A percentile compares a stretch with the other conserved stretches of the same genome.
Evolutionary conservation across 2,113 vertebrate species (phyloP).

Genomic region (Catharus bicknelli): DNA sequence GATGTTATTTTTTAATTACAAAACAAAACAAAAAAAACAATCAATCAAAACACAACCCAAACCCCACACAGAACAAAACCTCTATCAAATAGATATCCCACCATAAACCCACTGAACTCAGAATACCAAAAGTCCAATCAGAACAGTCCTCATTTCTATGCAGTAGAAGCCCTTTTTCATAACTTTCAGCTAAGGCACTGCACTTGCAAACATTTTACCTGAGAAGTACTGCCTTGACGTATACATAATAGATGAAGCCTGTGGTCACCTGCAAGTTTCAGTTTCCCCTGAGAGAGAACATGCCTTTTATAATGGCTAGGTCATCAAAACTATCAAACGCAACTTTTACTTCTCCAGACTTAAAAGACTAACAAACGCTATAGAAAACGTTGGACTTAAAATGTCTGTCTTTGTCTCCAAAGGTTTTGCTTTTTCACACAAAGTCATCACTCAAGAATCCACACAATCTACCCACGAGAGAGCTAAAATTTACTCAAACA

Average conservation of each 20-base stretch:
- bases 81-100: background rate
- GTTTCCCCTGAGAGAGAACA: fast-evolving
- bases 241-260: background rate
- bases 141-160: background rate
- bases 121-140: background rate
- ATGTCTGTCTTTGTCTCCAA: background rate
- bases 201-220: background rate
- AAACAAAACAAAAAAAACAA: background rate
- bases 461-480: fast-evolving
- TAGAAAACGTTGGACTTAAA: background rate
- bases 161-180: background rate
- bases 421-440: background rate
- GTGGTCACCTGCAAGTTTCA: background rate
- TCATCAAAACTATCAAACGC: background rate
- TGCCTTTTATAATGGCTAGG: background rate
- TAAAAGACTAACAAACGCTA: background rate
- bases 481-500: background rate
- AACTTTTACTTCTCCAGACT: background rate
- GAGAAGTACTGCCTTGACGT: background rate
- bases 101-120: background rate
- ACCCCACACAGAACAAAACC: fast-evolving
- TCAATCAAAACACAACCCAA: background rate
- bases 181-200: background rate
- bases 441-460: background rate
- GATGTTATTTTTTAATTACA: background rate